A percentile compares a stretch with the other conserved stretches of the same genome.
Conservation (phyloP, 2,888 invertebrate genomes). For the Habroteleia sp. region DNA sequence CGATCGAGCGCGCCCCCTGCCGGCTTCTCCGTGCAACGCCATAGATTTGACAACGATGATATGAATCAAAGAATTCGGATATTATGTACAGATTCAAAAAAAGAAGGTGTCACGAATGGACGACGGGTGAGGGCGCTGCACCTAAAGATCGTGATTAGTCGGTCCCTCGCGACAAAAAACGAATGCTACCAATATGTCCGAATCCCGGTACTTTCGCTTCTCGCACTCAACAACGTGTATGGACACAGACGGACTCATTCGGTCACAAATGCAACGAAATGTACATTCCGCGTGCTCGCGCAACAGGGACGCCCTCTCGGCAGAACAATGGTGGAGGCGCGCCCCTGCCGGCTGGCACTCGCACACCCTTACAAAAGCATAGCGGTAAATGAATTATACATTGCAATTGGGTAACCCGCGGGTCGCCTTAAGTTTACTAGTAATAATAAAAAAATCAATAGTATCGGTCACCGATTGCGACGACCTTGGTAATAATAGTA, state of each 20-base stretch:
- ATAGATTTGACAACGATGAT: slow-evolving; percentile 31
- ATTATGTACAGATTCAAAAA: slow-evolving; percentile 51
- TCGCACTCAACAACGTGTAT: too few relatives aligned
- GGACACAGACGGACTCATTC: slow-evolving; percentile 15
- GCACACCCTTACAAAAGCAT: slow-evolving; percentile 48
- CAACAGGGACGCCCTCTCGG: slow-evolving; percentile 16
- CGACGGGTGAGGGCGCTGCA: slow-evolving; percentile 47
- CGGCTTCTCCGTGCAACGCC: slow-evolving; percentile 9
- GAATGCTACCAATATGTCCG: too few relatives aligned
- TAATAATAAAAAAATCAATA: slow-evolving; percentile 27
- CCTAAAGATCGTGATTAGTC: too few relatives aligned
- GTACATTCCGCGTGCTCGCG: slow-evolving; percentile 6
- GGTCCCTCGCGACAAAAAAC: too few relatives aligned
- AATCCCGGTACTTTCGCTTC: too few relatives aligned
- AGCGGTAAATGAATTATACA: slow-evolving; percentile 59
- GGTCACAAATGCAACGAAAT: slow-evolving; percentile 29
- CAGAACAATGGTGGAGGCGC: too few relatives aligned
- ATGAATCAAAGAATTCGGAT: slow-evolving; percentile 37
- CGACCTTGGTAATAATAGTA: slow-evolving; percentile 47
- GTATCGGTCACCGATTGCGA: slow-evolving; percentile 12
- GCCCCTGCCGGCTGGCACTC: not conserved
- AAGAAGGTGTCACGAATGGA: slow-evolving; percentile 20
- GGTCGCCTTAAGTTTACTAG: slow-evolving; percentile 49
- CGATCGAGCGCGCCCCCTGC: too few relatives aligned
- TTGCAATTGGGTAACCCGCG: slow-evolving; percentile 49